Evolutionary conservation across 2,888 invertebrate species (phyloP), one percentile per base, ranked within the genome.

Genomic region (Pristionchus japonicus): DNA sequence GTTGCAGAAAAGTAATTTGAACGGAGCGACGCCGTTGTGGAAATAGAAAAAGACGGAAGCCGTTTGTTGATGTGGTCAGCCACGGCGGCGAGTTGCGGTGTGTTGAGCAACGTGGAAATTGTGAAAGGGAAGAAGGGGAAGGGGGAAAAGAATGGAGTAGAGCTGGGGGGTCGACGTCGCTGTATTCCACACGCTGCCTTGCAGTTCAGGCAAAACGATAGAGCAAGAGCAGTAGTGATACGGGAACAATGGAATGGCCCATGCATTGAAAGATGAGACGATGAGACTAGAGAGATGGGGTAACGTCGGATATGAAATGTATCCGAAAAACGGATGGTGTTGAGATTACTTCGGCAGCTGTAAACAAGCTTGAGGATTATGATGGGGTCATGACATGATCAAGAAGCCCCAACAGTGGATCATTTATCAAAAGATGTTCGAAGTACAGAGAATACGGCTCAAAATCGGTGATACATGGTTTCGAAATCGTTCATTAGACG

Each of bases 11-110:
- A 74, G 74, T 74, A 74, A 74, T 74, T 40, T 74, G 74, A 74
- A 74, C 74, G 74, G 74, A 57, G 57, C n/a, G 57, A 20, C 57
- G 52, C 3, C 9, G 52, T 6, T 31, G 27, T 13, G 27, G 64
- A 67, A 67, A 67, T 31, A 67, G 64, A 67, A 34, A n/a, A n/a
- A n/a, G n/a, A 11, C 74, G 74, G 74, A 74, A 74, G 74, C 64
- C 64, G 64, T 64, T 64, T 64, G 57, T 20, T 57, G 57, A 20
- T 57, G 57, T 57, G 17, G 57, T 20, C 57, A 4, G 57, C n/a
- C 57, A 57, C 43, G 7, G 57, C 23, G 17, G 17, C 3, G 20
- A 57, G 57, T 57, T 17, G 57, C 4, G 57, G 61, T 27, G 61
- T 27, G 61, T 61, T 23, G 64, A 27, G 34, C 64, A 67, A 67